phyloP scores from a whole-genome alignment of 2,797 vertebrate genomes.

The Karalla daura region DNA sequence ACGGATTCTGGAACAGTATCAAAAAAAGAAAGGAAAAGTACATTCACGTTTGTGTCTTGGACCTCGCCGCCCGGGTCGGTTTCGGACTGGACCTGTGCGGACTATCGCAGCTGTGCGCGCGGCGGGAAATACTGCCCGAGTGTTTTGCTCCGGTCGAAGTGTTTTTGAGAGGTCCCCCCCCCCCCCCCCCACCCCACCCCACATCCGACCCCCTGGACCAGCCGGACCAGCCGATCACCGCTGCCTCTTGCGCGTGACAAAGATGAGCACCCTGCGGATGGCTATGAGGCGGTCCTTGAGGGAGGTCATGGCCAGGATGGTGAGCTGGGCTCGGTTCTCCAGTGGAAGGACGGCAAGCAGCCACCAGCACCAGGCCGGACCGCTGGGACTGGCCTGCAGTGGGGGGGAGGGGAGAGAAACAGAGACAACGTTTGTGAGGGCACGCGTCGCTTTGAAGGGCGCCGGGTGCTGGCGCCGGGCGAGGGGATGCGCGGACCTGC shows the following conservation, averaged over 20 bases:
- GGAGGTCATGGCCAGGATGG: slow-evolving; percentile 90
- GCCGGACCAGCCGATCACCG: too few relatives aligned
- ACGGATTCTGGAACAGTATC: slow-evolving; percentile 4
- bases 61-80: too few relatives aligned
- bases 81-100: neutral
- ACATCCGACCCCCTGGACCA: too few relatives aligned
- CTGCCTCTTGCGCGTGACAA: slow-evolving; percentile 90
- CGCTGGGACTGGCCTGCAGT: slow-evolving; percentile 86
- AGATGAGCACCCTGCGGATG: slow-evolving; percentile 89
- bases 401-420: neutral
- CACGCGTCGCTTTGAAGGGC: too few relatives aligned
- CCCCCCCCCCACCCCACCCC: too few relatives aligned
- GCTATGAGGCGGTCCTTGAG: slow-evolving; percentile 92
- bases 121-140: neutral
- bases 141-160: too few relatives aligned
- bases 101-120: neutral
- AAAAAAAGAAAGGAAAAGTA: slow-evolving; percentile 7
- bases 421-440: too few relatives aligned
- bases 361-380: slow-evolving; percentile 96
- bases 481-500: slow-evolving; percentile 63
- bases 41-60: slow-evolving; percentile 54
- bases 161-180: too few relatives aligned
- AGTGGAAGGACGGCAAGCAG: slow-evolving; percentile 91
- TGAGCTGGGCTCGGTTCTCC: slow-evolving; percentile 92
- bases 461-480: too few relatives aligned